Evolutionary conservation across 2,888 invertebrate species (phyloP).

Genomic region (Rotaria magnacalcarata): DNA sequence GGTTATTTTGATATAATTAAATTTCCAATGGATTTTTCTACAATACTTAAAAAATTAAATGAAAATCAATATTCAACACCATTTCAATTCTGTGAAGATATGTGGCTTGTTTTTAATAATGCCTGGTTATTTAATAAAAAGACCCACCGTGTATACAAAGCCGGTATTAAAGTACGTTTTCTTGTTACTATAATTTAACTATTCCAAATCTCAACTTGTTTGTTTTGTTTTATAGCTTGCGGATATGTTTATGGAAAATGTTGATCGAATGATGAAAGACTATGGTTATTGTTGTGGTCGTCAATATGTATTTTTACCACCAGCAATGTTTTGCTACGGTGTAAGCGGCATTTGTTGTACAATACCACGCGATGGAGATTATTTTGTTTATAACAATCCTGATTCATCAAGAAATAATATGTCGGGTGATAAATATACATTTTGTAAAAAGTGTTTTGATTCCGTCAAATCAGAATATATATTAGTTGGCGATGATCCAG

Average conservation of each 20-base stretch:
- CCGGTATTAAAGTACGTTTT: conserved; percentile 73
- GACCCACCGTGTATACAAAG: conserved; percentile 92
- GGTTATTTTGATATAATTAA: conserved; percentile 95
- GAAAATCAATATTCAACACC: conserved; percentile 90
- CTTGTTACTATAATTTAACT: not conserved
- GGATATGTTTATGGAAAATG: conserved; percentile 93
- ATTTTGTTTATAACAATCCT: conserved; percentile 66
- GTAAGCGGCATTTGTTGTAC: conserved; percentile 82
- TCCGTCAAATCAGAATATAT: conserved; percentile 97
- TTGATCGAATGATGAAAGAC: conserved; percentile 95
- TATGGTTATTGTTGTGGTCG: conserved; percentile 98
- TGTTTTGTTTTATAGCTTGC: conserved; percentile 65
- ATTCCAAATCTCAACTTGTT: not conserved
- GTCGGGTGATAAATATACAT: conserved; percentile 76
- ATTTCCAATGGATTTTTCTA: conserved; percentile 91
- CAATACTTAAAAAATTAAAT: conserved; percentile 84
- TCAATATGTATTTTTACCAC: conserved; percentile 96
- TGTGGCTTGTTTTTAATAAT: conserved; percentile 99
- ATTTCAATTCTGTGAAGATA: conserved; percentile 98
- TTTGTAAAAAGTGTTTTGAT: conserved; percentile 99
- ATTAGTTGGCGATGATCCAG: conserved; percentile 91
- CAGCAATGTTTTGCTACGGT: conserved; percentile 95
- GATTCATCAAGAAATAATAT: conserved; percentile 44
- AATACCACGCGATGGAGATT: conserved; percentile 93
- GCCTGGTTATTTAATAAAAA: conserved; percentile 99